A percentile compares a stretch with the other conserved stretches of the same genome.
Evolutionary conservation across 2,888 invertebrate species (phyloP).

Genomic region (Rapana venosa): DNA sequence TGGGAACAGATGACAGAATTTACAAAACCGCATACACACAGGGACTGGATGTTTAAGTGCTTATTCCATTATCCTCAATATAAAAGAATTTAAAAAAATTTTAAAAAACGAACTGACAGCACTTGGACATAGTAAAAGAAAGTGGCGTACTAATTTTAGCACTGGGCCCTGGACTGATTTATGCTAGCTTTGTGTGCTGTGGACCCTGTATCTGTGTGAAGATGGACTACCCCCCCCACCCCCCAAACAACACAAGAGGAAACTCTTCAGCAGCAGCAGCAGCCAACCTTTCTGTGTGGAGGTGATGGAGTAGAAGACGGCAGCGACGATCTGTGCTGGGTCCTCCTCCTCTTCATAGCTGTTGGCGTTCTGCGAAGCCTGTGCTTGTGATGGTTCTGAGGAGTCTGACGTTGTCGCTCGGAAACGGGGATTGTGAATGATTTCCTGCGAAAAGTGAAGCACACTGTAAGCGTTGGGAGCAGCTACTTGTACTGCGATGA

Average conservation of each 20-base stretch:
- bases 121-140: too few species aligned
- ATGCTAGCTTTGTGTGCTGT: too few species aligned
- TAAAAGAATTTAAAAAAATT: too few species aligned
- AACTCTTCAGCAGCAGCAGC: background rate
- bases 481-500: too few species aligned
- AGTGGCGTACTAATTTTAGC: too few species aligned
- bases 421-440: conserved; percentile 67
- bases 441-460: conserved; percentile 62
- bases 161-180: too few species aligned
- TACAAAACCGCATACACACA: too few species aligned
- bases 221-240: background rate
- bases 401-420: conserved; percentile 32
- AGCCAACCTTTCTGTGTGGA: conserved; percentile 82
- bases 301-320: conserved; percentile 86
- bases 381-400: background rate
- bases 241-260: background rate
- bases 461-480: background rate
- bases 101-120: too few species aligned
- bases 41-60: too few species aligned
- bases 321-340: conserved; percentile 81
- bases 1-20: too few species aligned
- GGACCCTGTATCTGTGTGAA: too few species aligned
- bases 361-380: background rate
- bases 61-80: too few species aligned
- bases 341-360: conserved; percentile 78